A percentile compares a stretch with the other conserved stretches of the same genome.
phyloP scores from a whole-genome alignment of 2,113 vertebrate species.

The Platysteira castanea region DNA sequence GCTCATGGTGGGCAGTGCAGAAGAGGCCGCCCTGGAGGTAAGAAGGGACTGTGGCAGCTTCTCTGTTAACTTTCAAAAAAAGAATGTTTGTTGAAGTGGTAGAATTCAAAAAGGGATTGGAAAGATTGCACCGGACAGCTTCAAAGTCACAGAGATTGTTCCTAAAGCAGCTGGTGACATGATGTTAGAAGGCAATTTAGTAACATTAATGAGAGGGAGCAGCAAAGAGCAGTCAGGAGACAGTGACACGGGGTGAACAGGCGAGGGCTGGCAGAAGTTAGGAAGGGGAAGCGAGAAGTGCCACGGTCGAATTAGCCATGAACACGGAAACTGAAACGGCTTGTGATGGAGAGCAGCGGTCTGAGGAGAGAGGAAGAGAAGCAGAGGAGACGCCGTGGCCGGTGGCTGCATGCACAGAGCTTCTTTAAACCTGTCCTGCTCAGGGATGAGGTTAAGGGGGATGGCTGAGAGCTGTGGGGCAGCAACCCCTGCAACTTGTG shows the following conservation, averaged over 20 bases:
- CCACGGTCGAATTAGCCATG: slow-evolving; percentile 4
- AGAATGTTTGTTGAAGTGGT: background rate
- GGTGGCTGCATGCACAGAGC: background rate
- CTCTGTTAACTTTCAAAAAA: background rate
- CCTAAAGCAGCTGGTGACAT: background rate
- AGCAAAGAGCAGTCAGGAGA: background rate
- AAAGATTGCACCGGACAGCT: background rate
- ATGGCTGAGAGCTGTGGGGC: background rate
- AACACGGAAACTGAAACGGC: slow-evolving; percentile 47
- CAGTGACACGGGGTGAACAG: background rate
- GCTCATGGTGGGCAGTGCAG: background rate
- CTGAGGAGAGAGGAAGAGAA: background rate
- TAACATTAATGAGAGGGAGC: background rate
- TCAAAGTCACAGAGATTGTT: background rate
- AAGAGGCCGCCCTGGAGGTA: background rate
- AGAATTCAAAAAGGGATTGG: background rate
- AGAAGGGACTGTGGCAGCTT: background rate
- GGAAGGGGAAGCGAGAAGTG: slow-evolving; percentile 36
- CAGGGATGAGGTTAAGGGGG: background rate
- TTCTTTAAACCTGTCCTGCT: background rate
- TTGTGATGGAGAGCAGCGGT: background rate
- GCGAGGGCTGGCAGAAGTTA: background rate
- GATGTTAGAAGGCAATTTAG: background rate
- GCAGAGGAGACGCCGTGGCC: background rate
- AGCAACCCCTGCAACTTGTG: background rate